Conservation (phyloP, 2,113 vertebrate species). For the Python bivittatus region DNA sequence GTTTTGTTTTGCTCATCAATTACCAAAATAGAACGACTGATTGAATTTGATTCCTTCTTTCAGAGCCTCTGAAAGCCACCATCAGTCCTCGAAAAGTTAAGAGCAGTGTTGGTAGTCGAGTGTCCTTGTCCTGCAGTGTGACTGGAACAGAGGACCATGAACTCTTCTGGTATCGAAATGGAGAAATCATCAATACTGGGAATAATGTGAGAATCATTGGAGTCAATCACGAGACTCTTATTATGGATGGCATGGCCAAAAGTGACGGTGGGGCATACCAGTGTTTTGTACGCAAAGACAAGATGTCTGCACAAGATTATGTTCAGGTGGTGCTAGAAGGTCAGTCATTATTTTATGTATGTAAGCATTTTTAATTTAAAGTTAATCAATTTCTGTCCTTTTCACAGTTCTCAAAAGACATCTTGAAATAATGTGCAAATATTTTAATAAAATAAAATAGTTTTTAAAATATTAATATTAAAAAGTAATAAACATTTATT, state of each 20-base stretch:
- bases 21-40: not conserved
- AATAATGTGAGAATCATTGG: constrained; percentile 92
- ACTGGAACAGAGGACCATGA: constrained; percentile 92
- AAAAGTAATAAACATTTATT: not conserved
- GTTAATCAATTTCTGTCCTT: not conserved
- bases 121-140: constrained; percentile 94
- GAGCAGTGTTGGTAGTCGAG: constrained; percentile 96
- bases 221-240: constrained; percentile 87
- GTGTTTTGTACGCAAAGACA: constrained; percentile 93
- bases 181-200: constrained; percentile 90
- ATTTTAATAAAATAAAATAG: not conserved
- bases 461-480: not conserved
- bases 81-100: constrained; percentile 95
- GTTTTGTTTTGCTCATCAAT: not conserved
- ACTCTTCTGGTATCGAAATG: constrained; percentile 95
- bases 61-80: constrained; percentile 93
- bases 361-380: not conserved
- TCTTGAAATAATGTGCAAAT: not conserved
- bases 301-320: constrained; percentile 96
- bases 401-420: not conserved
- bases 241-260: constrained; percentile 98
- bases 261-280: constrained; percentile 97
- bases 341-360: constrained; percentile 64
- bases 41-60: not conserved
- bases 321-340: constrained; percentile 97